Percentiles rank a stretch among this genome's conserved stretches.
phyloP scores from a whole-genome alignment of 2,113 vertebrate species.

The Campylomormyrus tamandua region DNA sequence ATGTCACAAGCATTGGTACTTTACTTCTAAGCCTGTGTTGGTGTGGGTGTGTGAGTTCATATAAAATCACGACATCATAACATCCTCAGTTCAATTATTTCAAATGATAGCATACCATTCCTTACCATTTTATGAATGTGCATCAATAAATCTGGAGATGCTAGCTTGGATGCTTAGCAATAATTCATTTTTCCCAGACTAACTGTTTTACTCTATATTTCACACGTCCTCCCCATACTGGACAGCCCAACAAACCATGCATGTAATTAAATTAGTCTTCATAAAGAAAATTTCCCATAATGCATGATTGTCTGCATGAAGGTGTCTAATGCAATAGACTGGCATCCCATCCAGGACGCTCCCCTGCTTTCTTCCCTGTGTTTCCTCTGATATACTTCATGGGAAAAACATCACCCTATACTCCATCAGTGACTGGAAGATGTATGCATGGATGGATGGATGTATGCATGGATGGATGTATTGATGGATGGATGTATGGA shows the following conservation, averaged over 20 bases:
- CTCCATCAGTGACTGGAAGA: background rate
- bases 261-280: background rate
- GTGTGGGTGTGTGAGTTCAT: background rate
- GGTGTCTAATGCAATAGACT: background rate
- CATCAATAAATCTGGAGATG: background rate
- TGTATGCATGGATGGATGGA: background rate
- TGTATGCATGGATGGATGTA: background rate
- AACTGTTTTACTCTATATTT: background rate
- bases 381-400: background rate
- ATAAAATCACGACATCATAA: background rate
- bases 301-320: background rate
- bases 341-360: background rate
- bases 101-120: background rate
- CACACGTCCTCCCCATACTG: background rate
- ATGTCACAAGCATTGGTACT: background rate
- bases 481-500: background rate
- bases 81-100: background rate
- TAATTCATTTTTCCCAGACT: background rate
- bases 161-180: background rate
- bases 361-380: background rate
- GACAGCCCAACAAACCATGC: background rate
- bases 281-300: background rate
- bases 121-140: background rate
- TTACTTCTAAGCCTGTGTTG: background rate
- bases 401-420: background rate